Evolutionary conservation across 2,113 vertebrate species (phyloP).

Genomic region (Dipodomys spectabilis): DNA sequence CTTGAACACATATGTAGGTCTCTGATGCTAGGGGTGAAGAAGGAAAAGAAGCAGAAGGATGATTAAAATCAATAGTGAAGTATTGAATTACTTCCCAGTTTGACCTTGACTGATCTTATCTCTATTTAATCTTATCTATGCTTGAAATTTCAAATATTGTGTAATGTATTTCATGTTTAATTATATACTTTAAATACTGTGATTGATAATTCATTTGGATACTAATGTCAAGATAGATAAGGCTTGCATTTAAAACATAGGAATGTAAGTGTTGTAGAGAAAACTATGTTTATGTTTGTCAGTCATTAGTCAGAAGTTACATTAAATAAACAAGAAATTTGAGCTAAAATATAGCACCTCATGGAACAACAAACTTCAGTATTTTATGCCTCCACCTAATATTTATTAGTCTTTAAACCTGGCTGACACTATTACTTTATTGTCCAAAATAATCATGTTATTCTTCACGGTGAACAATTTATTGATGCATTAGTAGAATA

Average conservation of each 20-base stretch:
- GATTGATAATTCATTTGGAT: neutral
- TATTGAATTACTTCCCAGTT: neutral
- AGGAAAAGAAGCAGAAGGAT: neutral
- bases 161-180: neutral
- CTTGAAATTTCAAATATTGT: neutral
- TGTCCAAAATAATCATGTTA: neutral
- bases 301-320: neutral
- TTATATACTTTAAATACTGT: neutral
- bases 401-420: neutral
- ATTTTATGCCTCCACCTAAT: neutral
- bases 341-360: neutral
- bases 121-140: neutral
- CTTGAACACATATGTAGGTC: neutral
- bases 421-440: neutral
- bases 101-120: neutral
- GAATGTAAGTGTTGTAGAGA: neutral
- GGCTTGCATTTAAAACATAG: neutral
- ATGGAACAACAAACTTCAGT: neutral
- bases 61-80: neutral
- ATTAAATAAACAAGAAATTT: constrained; percentile 13
- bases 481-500: too few species aligned
- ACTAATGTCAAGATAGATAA: too few species aligned
- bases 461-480: neutral
- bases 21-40: neutral
- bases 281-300: neutral